These are phyloP conservation scores for Drosophila burlai DNA, from an alignment of 1,140 invertebrate species.

Conservation along the genomic window DNA sequence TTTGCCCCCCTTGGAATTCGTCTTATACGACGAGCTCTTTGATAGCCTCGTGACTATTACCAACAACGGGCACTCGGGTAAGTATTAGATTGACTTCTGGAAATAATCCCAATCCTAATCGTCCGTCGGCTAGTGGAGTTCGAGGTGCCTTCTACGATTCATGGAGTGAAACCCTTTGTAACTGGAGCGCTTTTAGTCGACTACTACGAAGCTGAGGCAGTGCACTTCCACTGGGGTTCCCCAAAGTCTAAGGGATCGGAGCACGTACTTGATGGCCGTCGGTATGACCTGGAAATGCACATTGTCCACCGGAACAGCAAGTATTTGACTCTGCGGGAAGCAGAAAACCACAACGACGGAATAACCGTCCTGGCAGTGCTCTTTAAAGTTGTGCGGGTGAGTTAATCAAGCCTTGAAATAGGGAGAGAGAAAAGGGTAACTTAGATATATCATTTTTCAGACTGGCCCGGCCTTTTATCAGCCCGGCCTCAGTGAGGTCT, in stretches of 20 bases:
- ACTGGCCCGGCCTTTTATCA: slow-evolving; percentile 30
- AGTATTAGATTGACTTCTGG: neutral
- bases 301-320: slow-evolving; percentile 93
- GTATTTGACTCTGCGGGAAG: slow-evolving; percentile 88
- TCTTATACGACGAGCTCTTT: slow-evolving; percentile 55
- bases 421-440: neutral
- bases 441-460: neutral
- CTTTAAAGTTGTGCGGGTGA: slow-evolving; percentile 89
- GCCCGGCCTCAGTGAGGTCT: slow-evolving; percentile 65
- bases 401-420: neutral
- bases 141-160: slow-evolving; percentile 49
- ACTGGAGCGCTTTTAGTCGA: slow-evolving; percentile 59
- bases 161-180: slow-evolving; percentile 52
- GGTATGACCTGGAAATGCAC: slow-evolving; percentile 92
- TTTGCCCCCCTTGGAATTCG: slow-evolving; percentile 51
- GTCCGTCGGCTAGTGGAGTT: slow-evolving; percentile 48
- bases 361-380: slow-evolving; percentile 93
- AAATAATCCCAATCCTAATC: neutral
- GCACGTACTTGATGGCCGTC: slow-evolving; percentile 86
- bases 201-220: slow-evolving; percentile 85
- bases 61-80: slow-evolving; percentile 69
- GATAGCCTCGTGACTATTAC: slow-evolving; percentile 48
- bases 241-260: slow-evolving; percentile 86
- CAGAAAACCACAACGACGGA: slow-evolving; percentile 89
- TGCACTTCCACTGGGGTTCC: slow-evolving; percentile 87